These are phyloP conservation scores for Phymorhynchus buccinoides DNA, from an alignment of 1,140 invertebrate species.

Conservation along the genomic window DNA sequence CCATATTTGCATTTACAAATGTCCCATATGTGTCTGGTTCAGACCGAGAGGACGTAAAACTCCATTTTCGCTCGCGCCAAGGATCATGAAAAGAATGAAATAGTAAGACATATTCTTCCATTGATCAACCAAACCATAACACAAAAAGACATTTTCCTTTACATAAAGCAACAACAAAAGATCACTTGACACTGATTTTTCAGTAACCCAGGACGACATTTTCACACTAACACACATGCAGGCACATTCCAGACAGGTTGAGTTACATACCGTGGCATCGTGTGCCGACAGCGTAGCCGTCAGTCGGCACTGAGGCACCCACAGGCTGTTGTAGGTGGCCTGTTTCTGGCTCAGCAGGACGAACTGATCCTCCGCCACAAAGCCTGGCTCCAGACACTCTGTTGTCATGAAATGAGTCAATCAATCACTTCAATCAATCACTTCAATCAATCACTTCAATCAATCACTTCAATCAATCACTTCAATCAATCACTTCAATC, in stretches of 20 bases:
- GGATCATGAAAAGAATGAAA: no score
- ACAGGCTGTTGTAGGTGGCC: background rate
- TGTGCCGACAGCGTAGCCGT: background rate
- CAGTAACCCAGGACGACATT: no score
- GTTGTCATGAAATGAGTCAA: background rate
- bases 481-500: background rate
- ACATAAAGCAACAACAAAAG: background rate
- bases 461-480: no score
- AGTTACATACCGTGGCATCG: background rate
- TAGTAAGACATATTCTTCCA: no score
- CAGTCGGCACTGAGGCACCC: background rate
- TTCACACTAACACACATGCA: background rate
- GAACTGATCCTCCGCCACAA: constrained; percentile 8
- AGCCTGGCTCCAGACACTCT: constrained; percentile 23
- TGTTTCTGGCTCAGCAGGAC: constrained; percentile 15
- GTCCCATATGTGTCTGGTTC: no score
- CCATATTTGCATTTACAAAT: no score
- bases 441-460: no score
- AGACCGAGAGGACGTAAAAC: no score
- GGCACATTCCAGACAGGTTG: background rate
- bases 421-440: constrained; percentile 1
- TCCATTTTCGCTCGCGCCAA: no score
- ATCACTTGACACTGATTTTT: no score
- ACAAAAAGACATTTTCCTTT: no score
- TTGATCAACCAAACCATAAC: no score